Conservation (phyloP, 2,888 invertebrate genomes). For the Thecocarcelia acutangulata region DNA sequence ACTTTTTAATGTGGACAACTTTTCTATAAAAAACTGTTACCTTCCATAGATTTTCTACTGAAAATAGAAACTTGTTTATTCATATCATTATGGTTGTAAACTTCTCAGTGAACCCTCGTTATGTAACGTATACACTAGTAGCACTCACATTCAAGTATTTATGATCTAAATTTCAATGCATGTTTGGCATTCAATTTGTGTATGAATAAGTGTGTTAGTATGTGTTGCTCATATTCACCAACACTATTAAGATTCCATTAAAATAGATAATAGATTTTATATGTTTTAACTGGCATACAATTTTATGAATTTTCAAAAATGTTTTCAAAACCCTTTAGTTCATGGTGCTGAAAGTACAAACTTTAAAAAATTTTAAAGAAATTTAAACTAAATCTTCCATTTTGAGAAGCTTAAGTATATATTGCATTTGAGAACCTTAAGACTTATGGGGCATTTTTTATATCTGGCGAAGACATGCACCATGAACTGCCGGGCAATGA, state of each 20-base stretch:
- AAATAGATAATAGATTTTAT: conserved; percentile 60
- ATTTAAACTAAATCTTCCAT: too few relatives aligned
- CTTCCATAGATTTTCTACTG: too few relatives aligned
- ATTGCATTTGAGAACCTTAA: too few relatives aligned
- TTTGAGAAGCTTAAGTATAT: too few relatives aligned
- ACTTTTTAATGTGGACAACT: too few relatives aligned
- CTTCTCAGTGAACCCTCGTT: conserved; percentile 13
- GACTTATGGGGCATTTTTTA: too few relatives aligned
- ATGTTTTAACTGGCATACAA: not conserved
- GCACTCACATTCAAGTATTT: not conserved
- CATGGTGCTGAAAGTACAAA: too few relatives aligned
- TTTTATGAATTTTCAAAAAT: not conserved
- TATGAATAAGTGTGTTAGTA: not conserved
- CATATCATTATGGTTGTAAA: not conserved
- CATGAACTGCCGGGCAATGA: conserved; percentile 13
- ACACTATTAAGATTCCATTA: conserved; percentile 62
- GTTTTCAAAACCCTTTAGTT: not conserved
- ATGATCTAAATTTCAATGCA: conserved; percentile 18
- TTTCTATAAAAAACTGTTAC: too few relatives aligned
- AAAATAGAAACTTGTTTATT: too few relatives aligned
- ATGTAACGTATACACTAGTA: not conserved
- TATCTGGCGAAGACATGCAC: too few relatives aligned
- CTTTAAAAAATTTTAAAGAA: too few relatives aligned
- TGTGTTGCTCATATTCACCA: conserved; percentile 25
- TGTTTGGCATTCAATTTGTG: conserved; percentile 23